Evolutionary conservation across 2,113 vertebrate species (phyloP).

Genomic region (Colossoma macropomum): DNA sequence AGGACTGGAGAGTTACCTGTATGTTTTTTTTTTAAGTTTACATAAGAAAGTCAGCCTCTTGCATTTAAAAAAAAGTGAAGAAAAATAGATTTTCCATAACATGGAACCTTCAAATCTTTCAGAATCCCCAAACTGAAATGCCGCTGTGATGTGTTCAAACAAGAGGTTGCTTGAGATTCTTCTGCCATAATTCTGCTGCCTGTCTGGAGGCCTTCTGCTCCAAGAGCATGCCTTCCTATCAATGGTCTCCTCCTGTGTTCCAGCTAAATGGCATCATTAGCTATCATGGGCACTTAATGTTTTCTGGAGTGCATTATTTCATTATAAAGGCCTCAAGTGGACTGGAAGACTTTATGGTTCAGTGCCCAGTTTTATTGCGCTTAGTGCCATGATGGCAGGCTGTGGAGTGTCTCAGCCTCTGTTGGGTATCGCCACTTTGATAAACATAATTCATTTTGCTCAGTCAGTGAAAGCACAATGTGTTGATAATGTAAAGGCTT

Average conservation of each 20-base stretch:
- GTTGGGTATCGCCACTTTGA: slow-evolving; percentile 35
- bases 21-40: no score
- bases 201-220: slow-evolving; percentile 34
- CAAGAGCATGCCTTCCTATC: slow-evolving; percentile 44
- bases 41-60: no score
- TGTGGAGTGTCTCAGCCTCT: slow-evolving; percentile 29
- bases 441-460: slow-evolving; percentile 42
- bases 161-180: background rate
- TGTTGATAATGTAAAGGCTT: slow-evolving; percentile 30
- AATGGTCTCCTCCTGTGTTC: slow-evolving; percentile 52
- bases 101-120: background rate
- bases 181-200: slow-evolving; percentile 7
- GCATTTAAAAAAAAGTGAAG: no score
- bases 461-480: slow-evolving; percentile 25
- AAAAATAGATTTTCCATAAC: no score
- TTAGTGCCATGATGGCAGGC: slow-evolving; percentile 37
- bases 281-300: slow-evolving; percentile 59
- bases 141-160: background rate
- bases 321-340: slow-evolving; percentile 55
- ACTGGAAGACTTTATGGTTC: slow-evolving; percentile 50
- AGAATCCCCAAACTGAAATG: background rate
- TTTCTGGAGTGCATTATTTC: slow-evolving; percentile 63
- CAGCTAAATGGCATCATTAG: slow-evolving; percentile 56
- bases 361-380: slow-evolving; percentile 49
- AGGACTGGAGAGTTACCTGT: no score